These are phyloP conservation scores for Hoplostethus mediterraneus DNA, from an alignment of 2,797 vertebrate genomes.

Conservation along the genomic window DNA sequence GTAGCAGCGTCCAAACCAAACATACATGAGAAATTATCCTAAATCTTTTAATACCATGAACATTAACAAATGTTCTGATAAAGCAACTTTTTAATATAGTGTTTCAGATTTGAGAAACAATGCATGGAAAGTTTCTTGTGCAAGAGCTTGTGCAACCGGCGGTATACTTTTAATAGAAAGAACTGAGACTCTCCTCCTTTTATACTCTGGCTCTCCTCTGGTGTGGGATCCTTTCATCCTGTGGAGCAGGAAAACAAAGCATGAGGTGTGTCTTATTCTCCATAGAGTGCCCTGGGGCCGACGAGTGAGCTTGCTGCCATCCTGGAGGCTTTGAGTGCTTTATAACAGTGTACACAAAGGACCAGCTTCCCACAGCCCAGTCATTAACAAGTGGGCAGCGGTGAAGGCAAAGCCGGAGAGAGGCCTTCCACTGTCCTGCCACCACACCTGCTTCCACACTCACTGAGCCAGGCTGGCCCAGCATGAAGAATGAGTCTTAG, in stretches of 20 bases:
- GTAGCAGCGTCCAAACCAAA: constrained; percentile 15
- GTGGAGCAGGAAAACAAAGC: constrained; percentile 79
- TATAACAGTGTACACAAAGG: constrained; percentile 84
- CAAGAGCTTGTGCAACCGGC: constrained; percentile 39
- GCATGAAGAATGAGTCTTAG: constrained; percentile 82
- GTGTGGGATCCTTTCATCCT: constrained; percentile 58
- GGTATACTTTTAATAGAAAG: constrained; percentile 52
- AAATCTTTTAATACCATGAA: constrained; percentile 45
- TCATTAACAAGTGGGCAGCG: constrained; percentile 84
- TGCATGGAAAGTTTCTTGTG: constrained; percentile 23
- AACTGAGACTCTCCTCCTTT: constrained; percentile 47
- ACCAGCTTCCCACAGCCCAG: constrained; percentile 72
- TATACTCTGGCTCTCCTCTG: constrained; percentile 50
- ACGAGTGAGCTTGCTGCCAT: constrained; percentile 87
- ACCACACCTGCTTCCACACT: constrained; percentile 80
- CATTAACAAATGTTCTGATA: constrained; percentile 6
- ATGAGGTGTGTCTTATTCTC: constrained; percentile 82
- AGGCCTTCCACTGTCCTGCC: constrained; percentile 77
- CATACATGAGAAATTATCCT: constrained; percentile 36
- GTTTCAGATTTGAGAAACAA: constrained; percentile 15
- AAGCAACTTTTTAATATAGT: constrained; percentile 3
- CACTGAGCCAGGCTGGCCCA: constrained; percentile 61
- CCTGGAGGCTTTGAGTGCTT: constrained; percentile 84
- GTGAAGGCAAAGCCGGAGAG: constrained; percentile 74
- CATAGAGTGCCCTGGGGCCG: constrained; percentile 75